A percentile compares a stretch with the other conserved stretches of the same genome.
Conservation (phyloP, 2,888 invertebrate species). For the Phengaris arion region DNA sequence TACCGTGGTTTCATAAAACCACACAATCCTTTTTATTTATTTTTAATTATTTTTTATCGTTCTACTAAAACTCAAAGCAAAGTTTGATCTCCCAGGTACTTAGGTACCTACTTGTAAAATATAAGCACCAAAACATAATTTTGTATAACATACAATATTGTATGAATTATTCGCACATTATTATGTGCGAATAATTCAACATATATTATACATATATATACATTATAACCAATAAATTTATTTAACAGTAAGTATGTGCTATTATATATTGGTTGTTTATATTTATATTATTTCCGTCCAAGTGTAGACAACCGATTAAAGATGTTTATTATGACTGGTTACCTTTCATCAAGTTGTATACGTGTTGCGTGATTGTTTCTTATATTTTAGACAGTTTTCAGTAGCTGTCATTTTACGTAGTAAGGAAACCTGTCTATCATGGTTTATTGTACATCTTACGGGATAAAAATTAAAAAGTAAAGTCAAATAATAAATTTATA, state of each 20-base stretch:
- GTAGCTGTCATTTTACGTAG: not conserved
- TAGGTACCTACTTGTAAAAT: no score
- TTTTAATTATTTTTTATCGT: no score
- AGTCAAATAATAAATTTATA: no score
- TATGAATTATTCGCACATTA: not conserved
- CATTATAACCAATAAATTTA: not conserved
- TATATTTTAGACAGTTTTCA: not conserved
- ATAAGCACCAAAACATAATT: not conserved
- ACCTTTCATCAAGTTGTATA: not conserved
- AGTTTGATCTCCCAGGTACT: no score
- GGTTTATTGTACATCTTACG: no score
- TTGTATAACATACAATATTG: not conserved
- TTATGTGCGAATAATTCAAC: no score
- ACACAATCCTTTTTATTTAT: no score
- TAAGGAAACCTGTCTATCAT: no score
- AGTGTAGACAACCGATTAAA: not conserved
- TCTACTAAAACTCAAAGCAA: no score
- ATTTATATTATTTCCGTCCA: not conserved
- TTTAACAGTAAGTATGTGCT: not conserved
- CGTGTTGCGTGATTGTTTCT: not conserved
- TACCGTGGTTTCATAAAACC: no score
- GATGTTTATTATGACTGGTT: not conserved
- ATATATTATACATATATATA: no score
- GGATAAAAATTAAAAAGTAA: no score
- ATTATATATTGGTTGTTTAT: not conserved